Evolutionary conservation across 2,113 vertebrate species (phyloP).

Genomic region (sheep (Ovis aries)): ARS-UI_Ramb_v3.0 NC_056074.1:18696501-18697000

Average conservation of each 20-base stretch:
- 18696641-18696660: background rate
- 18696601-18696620: background rate
- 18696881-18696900: too few relatives aligned
- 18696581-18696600: background rate
- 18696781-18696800: background rate
- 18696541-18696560: background rate
- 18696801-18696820: too few relatives aligned
- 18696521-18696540: background rate
- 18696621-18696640: background rate
- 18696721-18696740: background rate
- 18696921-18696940: too few relatives aligned
- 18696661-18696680: background rate
- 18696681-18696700: background rate
- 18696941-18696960: too few relatives aligned
- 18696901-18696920: too few relatives aligned
- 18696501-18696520: background rate
- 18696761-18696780: background rate
- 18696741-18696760: background rate
- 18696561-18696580: background rate
- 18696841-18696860: too few relatives aligned
- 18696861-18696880: too few relatives aligned
- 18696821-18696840: too few relatives aligned
- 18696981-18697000: too few relatives aligned
- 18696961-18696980: too few relatives aligned
- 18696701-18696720: background rate